Evolutionary conservation across 2,113 vertebrate genomes (phyloP), one percentile per base, ranked within the genome.

Genomic region (Proteles cristata): DNA sequence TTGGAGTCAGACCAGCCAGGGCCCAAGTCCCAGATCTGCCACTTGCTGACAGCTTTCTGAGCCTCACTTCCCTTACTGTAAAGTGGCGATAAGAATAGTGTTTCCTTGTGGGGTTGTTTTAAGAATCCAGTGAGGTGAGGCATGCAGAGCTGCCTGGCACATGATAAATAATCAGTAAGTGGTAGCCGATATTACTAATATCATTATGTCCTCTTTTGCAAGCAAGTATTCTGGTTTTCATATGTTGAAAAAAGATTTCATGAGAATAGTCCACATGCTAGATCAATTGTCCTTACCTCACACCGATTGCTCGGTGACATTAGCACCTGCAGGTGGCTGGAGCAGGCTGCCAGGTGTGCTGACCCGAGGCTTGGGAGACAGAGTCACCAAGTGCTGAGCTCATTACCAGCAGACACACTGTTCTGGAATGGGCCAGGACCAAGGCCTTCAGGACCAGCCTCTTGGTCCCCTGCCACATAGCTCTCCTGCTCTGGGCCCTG

Each of bases 21-120:
- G 35, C 14, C 33, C 61, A n/a, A 17, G 33, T 50, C 71, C 63
- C 76, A 90, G 84, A 63, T 23, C 31, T 89, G 39, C 39, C 5
- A 15, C 14, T 71, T 48, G 23, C 74, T 96, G 26, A 55, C 4
- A 11, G 2, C 31, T 77, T 88, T 77, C 48, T 48, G 26, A 50
- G 45, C 23, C n/a, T 92, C 53, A 6, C 11, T 11, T 23, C 91
- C 58, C 84, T 96, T 61, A 93, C 90, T 97, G 31, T 82, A 84
- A 25, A 0, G 16, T 71, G 21, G 58, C 90, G 31, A 50, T 17
- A 25, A 82, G 35, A 45, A 26, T 3, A 7, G 11, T 19, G n/a
- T 63, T 80, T 94, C 45, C 58, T 73, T 4, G 4, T 68, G 61
- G 55, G 43, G 31, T 66, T 35, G 25, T 63, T 68, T 61, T 66